phyloP scores from a whole-genome alignment of 2,888 invertebrate genomes.

The Volucella inflata region DNA sequence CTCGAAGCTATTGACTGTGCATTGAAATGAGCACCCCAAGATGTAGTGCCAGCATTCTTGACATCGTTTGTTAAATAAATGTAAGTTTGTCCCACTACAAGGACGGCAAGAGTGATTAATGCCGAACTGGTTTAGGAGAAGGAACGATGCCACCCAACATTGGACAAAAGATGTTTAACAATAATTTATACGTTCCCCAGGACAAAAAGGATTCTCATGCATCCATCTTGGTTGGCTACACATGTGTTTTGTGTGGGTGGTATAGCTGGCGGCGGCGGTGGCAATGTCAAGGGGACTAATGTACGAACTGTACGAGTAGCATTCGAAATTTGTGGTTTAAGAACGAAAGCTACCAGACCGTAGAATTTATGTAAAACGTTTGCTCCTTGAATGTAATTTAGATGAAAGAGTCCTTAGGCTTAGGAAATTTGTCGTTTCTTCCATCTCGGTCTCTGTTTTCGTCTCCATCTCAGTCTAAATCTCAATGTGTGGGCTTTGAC shows the following conservation, averaged over 20 bases:
- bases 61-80: constrained; percentile 48
- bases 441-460: not conserved
- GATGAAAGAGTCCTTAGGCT: constrained; percentile 49
- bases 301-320: not conserved
- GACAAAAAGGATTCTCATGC: constrained; percentile 51
- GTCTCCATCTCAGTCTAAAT: not conserved
- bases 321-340: constrained; percentile 47
- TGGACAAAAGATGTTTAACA: constrained; percentile 61
- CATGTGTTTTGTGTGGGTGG: constrained; percentile 17
- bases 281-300: too few relatives aligned
- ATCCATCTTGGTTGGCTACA: constrained; percentile 43
- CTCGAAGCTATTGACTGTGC: constrained; percentile 10
- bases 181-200: constrained; percentile 66
- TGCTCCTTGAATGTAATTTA: constrained; percentile 55
- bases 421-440: constrained; percentile 33
- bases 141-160: constrained; percentile 27
- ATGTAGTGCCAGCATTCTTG: constrained; percentile 34
- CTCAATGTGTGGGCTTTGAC: not conserved
- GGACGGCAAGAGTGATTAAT: constrained; percentile 63
- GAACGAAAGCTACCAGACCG: constrained; percentile 38
- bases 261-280: not conserved
- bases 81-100: constrained; percentile 8
- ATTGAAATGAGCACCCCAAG: constrained; percentile 40
- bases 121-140: constrained; percentile 17
- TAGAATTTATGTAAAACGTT: constrained; percentile 55